Evolutionary conservation across 30 jellyfish, hydroid and myxozoan genomes (phyloP), one percentile per base, ranked within the genome.

Genomic region (Turritopsis rubra): DNA sequence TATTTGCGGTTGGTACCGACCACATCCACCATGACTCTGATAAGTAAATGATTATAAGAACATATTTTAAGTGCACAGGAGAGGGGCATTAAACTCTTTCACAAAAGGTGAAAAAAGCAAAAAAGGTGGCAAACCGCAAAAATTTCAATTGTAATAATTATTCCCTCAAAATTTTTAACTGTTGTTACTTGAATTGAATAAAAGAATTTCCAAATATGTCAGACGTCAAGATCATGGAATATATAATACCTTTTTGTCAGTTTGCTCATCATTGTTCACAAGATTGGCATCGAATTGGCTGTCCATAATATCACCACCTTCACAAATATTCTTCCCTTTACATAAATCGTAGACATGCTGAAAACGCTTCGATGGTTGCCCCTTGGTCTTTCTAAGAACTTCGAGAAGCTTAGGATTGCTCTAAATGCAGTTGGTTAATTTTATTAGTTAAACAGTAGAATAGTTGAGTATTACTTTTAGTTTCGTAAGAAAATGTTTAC

Each of bases 21-120:
- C 99, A 88, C 99, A 95, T 0, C 99, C 99, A 73, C 98, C 98
- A 88, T 92, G 98, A 31, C 93, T 85, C 98, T 92, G 31, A 53
- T 79, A 84, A 21, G 22, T 4, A 8, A 79, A 22, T 20, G 73
- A 21, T 60, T 60, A 60, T 21, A n/a, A n/a, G n/a, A n/a, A n/a
- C n/a, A n/a, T n/a, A n/a, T n/a, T n/a, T n/a, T n/a, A n/a, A n/a
- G n/a, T n/a, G n/a, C n/a, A n/a, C n/a, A n/a, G n/a, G n/a, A n/a
- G n/a, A n/a, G n/a, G n/a, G 60, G 13, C 60, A 41, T 5, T 41
- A 3, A 41, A 41, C 60, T 41, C 13, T 41, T 41, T 41, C 60
- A 41, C 60, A 41, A 5, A n/a, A n/a, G n/a, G n/a, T n/a, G n/a
- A n/a, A n/a, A n/a, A n/a, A n/a, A n/a, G n/a, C n/a, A n/a, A n/a